Evolutionary conservation across 1,140 invertebrate genomes (phyloP).

Genomic region (Drosophila tropicalis): DNA sequence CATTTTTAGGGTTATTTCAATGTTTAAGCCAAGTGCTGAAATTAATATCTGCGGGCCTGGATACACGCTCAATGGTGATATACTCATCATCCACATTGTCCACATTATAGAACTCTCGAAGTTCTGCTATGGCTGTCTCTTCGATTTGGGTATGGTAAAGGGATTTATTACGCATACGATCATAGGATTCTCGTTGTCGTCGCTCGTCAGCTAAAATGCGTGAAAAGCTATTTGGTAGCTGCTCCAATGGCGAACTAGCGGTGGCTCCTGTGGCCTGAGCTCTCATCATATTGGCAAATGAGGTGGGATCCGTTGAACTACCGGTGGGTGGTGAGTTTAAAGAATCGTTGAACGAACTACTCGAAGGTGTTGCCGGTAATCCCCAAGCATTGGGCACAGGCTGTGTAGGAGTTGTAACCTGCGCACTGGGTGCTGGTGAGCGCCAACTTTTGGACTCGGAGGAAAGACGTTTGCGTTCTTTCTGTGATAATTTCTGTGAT

Average conservation of each 20-base stretch:
- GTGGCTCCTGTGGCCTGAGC: slow-evolving; percentile 18
- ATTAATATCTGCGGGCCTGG: slow-evolving; percentile 64
- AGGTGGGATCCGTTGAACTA: slow-evolving; percentile 63
- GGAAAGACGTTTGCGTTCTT: slow-evolving; percentile 84
- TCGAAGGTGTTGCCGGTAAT: slow-evolving; percentile 14
- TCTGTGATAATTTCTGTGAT: slow-evolving; percentile 84
- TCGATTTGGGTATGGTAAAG: slow-evolving; percentile 87
- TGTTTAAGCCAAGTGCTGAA: slow-evolving; percentile 75
- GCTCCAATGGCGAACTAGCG: slow-evolving; percentile 2
- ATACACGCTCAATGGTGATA: slow-evolving; percentile 85
- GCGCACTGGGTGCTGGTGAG: slow-evolving; percentile 11
- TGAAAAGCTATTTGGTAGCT: slow-evolving; percentile 76
- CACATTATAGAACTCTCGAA: slow-evolving; percentile 86
- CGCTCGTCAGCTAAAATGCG: slow-evolving; percentile 85
- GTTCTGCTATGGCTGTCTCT: slow-evolving; percentile 87
- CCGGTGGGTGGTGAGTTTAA: slow-evolving; percentile 55
- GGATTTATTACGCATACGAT: slow-evolving; percentile 85
- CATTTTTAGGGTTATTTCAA: slow-evolving; percentile 29
- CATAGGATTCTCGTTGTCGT: slow-evolving; percentile 84
- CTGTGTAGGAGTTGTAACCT: slow-evolving; percentile 32
- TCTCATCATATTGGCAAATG: slow-evolving; percentile 78
- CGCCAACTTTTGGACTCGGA: slow-evolving; percentile 72
- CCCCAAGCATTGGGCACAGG: slow-evolving; percentile 77
- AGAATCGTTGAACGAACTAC: slow-evolving; percentile 32
- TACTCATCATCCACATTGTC: slow-evolving; percentile 85